These are phyloP conservation scores for Ceratosolen solmsi DNA, from an alignment of 1,140 invertebrate genomes.

Conservation along the genomic window DNA sequence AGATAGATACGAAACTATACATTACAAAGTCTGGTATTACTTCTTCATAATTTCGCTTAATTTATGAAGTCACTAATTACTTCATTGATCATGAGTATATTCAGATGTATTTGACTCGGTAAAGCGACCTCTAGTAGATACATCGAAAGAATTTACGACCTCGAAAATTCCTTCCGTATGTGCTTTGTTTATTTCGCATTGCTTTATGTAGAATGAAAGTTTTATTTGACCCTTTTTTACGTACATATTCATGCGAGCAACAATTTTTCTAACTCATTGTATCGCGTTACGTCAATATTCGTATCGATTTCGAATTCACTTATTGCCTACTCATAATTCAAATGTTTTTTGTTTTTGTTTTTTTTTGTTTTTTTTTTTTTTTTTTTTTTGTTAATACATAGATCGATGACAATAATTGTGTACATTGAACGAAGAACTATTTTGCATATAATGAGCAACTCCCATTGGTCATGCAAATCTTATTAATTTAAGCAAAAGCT, in stretches of 20 bases:
- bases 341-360: too few relatives aligned
- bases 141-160: too few relatives aligned
- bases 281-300: constrained; percentile 11
- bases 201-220: too few relatives aligned
- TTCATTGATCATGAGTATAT: too few relatives aligned
- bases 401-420: background rate
- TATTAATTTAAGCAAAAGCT: constrained; percentile 33
- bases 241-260: background rate
- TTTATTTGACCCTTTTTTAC: too few relatives aligned
- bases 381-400: background rate
- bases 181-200: too few relatives aligned
- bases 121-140: too few relatives aligned
- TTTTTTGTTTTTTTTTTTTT: background rate
- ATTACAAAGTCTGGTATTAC: background rate
- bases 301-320: background rate
- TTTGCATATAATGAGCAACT: constrained; percentile 28
- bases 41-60: background rate
- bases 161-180: too few relatives aligned
- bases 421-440: background rate
- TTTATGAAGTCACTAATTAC: too few relatives aligned
- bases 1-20: background rate
- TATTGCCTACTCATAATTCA: background rate
- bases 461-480: constrained; percentile 15
- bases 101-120: too few relatives aligned
- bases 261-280: constrained; percentile 4